Evolutionary conservation across 2,888 invertebrate genomes (phyloP).

Genomic region (Chrysina gloriosa): DNA sequence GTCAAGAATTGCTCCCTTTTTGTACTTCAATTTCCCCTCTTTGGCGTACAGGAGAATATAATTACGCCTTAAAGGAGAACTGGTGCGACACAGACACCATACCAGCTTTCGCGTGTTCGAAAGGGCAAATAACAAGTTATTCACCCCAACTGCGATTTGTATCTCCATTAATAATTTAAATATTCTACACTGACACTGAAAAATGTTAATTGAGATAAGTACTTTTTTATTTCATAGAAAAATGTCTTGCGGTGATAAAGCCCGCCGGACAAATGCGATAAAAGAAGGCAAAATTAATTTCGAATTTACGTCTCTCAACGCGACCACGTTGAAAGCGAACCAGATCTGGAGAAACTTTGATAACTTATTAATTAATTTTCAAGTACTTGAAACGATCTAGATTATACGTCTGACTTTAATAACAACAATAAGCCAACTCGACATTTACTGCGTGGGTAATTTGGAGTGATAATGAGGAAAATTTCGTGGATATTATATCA

Average conservation of each 20-base stretch:
- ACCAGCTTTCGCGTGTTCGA: too few species aligned
- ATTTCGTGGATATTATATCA: too few species aligned
- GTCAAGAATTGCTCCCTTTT: too few species aligned
- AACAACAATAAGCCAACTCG: background rate
- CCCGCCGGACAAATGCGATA: background rate
- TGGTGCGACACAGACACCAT: too few species aligned
- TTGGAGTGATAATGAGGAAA: background rate
- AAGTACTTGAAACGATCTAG: background rate
- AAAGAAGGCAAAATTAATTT: conserved; percentile 15
- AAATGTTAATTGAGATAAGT: background rate
- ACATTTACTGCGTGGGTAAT: background rate
- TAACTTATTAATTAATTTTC: background rate
- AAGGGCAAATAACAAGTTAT: too few species aligned
- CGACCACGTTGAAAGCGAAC: background rate
- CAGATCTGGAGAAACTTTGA: background rate
- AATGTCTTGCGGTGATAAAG: background rate
- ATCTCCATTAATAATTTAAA: background rate
- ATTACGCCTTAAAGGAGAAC: too few species aligned
- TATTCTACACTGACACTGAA: background rate
- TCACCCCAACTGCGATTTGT: background rate
- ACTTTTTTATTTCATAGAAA: background rate
- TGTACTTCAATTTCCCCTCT: too few species aligned
- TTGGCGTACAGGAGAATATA: too few species aligned
- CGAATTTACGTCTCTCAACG: background rate
- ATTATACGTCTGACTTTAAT: background rate